Percentiles rank a stretch among this genome's conserved stretches.
phyloP scores from a whole-genome alignment of 1,140 invertebrate genomes.

The Aphaenogaster ashmeadi region DNA sequence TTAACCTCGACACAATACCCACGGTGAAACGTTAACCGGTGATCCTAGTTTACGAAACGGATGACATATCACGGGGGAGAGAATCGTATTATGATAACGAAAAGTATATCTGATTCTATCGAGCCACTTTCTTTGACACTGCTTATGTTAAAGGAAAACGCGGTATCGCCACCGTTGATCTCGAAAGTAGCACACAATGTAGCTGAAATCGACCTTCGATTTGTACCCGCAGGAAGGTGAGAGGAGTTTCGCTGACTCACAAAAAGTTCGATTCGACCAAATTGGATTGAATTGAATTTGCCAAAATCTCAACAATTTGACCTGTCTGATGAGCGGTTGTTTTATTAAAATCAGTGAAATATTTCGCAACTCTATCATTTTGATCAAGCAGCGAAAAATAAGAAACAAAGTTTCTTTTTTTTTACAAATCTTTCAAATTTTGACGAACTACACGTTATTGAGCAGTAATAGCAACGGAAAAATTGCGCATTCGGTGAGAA shows the following conservation, averaged over 20 bases:
- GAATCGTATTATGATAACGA: slow-evolving; percentile 35
- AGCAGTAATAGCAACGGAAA: slow-evolving; percentile 3
- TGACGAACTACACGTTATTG: not conserved
- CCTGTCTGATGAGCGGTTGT: slow-evolving; percentile 31
- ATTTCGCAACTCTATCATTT: not conserved
- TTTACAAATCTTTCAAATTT: not conserved
- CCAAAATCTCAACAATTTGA: slow-evolving; percentile 3
- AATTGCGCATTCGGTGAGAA: not conserved
- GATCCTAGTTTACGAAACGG: slow-evolving; percentile 26
- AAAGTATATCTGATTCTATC: slow-evolving; percentile 12
- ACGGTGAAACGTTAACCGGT: not conserved
- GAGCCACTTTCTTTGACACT: slow-evolving; percentile 33
- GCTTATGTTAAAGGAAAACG: slow-evolving; percentile 34
- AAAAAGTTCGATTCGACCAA: not conserved
- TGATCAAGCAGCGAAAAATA: not conserved
- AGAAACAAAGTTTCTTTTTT: not conserved
- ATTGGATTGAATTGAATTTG: slow-evolving; percentile 56
- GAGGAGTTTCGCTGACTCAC: slow-evolving; percentile 48
- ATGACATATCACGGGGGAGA: not conserved
- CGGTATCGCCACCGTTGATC: slow-evolving; percentile 39
- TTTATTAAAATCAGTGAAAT: slow-evolving; percentile 52
- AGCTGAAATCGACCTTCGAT: slow-evolving; percentile 51
- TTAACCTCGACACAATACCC: slow-evolving; percentile 21
- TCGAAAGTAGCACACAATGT: slow-evolving; percentile 45
- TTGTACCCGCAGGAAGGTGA: slow-evolving; percentile 17